phyloP scores from a whole-genome alignment of 1,140 invertebrate genomes.

The Euglossa dilemma region DNA sequence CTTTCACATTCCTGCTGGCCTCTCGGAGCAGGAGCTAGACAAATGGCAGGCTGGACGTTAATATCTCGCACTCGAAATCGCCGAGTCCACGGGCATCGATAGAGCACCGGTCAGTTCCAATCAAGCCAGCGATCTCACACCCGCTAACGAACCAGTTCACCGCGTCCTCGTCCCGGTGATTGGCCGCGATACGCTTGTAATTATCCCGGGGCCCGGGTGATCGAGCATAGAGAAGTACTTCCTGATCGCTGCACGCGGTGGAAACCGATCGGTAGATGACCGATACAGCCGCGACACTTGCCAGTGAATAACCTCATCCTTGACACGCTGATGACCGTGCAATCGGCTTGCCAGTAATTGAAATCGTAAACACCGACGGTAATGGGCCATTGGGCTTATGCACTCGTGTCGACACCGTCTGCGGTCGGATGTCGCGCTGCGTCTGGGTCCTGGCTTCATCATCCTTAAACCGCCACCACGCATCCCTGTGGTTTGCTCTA shows the following conservation, averaged over 20 bases:
- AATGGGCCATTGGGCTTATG: conserved; percentile 65
- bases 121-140: conserved; percentile 33
- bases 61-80: background rate
- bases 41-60: no score
- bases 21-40: no score
- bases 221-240: conserved; percentile 27
- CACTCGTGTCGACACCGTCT: conserved; percentile 62
- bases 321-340: conserved; percentile 35
- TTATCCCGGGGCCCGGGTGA: conserved; percentile 39
- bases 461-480: conserved; percentile 55
- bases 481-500: conserved; percentile 53
- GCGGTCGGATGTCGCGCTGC: conserved; percentile 50
- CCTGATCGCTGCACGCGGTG: conserved; percentile 18
- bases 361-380: conserved; percentile 67
- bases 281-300: background rate
- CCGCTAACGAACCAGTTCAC: conserved; percentile 54
- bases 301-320: conserved; percentile 34
- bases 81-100: background rate
- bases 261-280: background rate
- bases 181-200: conserved; percentile 29
- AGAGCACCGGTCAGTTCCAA: conserved; percentile 14
- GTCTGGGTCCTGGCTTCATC: conserved; percentile 44
- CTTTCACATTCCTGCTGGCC: no score
- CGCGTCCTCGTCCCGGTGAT: background rate
- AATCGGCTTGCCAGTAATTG: conserved; percentile 60